A percentile compares a stretch with the other conserved stretches of the same genome.
Evolutionary conservation across 2,888 invertebrate species (phyloP).

Genomic region (Folsomia manolachei): DNA sequence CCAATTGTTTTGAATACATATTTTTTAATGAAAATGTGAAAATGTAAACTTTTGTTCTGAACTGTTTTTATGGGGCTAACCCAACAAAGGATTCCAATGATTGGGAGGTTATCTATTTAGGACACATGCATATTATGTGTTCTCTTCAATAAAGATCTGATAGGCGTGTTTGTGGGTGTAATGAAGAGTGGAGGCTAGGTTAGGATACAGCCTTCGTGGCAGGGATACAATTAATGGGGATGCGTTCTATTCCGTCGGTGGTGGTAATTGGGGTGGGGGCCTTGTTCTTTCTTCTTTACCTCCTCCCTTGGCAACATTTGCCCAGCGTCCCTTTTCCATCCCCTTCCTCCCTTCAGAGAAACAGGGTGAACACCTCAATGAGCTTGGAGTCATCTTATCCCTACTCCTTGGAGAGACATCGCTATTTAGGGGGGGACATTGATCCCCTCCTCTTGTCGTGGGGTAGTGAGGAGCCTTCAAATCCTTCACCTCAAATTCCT

Average conservation of each 20-base stretch:
- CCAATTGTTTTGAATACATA: too few species aligned
- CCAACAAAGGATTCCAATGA: too few species aligned
- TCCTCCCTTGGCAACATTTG: conserved; percentile 48
- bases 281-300: conserved; percentile 46
- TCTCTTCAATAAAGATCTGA: too few species aligned
- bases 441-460: conserved; percentile 4
- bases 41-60: too few species aligned
- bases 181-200: too few species aligned
- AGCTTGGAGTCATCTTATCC: neutral
- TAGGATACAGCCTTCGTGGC: too few species aligned
- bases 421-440: neutral
- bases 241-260: conserved; percentile 37
- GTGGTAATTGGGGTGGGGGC: conserved; percentile 45
- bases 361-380: conserved; percentile 22
- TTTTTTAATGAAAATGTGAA: too few species aligned
- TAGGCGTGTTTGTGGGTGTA: too few species aligned
- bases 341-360: conserved; percentile 27
- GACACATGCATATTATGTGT: too few species aligned
- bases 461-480: too few species aligned
- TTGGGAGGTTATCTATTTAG: too few species aligned
- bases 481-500: conserved; percentile 14
- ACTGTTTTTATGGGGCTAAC: too few species aligned
- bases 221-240: conserved; percentile 28
- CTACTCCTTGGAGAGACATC: neutral
- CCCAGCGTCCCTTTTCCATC: conserved; percentile 44